Evolutionary conservation across 2,113 vertebrate species (phyloP), one percentile per base, ranked within the genome.

Genomic region (Odontesthes bonariensis): DNA sequence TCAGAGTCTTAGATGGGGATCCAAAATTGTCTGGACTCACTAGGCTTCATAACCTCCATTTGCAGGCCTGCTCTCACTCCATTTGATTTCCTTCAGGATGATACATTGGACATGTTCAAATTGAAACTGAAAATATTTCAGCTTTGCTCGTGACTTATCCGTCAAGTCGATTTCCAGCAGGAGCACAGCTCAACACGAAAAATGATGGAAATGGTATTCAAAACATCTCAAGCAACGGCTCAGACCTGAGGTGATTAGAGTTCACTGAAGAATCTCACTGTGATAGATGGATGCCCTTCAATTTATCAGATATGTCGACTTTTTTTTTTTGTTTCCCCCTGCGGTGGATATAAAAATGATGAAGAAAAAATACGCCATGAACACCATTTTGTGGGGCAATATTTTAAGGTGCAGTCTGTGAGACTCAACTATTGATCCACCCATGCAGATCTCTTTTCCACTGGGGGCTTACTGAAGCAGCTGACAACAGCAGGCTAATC

Each of bases 61-160:
- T 44, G 73, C 75, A 70, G 19, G 47, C 66, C 72, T 80, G 70
- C 76, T 47, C 68, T 46, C 47, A 42, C 81, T 80, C 81, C 4
- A 20, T 85, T 87, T 79, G 77, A 83, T 90, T 87, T 83, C 69
- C 75, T 81, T 44, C 69, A 69, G 81, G 77, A 77, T 87, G 79
- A 91, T 82, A 80, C 83, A 79, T 81, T 68, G 79, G 81, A 75
- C 74, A 71, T 72, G 72, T 84, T 79, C 56, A 81, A 86, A 79
- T 81, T 78, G 78, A 82, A 88, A 81, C 64, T 54, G 75, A 82
- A 86, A 85, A 81, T 82, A 82, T 75, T 83, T 81, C 62, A 59
- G 65, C 64, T 42, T 55, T 63, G 65, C 73, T 69, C 4, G 67
- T 54, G 81, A 86, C 67, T 80, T 77, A 81, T 84, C 81, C 72